phyloP scores from a whole-genome alignment of 2,888 invertebrate genomes.

The Pilophorus perplexus region DNA sequence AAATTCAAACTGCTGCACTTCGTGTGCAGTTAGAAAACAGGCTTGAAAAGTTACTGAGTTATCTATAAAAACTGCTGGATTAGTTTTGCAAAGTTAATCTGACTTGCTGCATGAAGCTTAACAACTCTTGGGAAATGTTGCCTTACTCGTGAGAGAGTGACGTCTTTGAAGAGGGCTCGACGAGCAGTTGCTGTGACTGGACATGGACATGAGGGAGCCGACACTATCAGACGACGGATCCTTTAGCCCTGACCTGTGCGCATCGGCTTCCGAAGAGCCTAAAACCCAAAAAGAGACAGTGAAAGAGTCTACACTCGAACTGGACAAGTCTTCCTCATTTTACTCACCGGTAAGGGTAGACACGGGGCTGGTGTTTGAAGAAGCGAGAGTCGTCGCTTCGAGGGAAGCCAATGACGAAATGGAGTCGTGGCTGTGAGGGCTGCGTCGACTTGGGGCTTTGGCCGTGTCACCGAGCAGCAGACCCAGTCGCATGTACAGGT shows the following conservation, averaged over 20 bases:
- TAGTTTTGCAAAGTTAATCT: too few relatives aligned
- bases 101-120: too few relatives aligned
- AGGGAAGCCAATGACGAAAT: slow-evolving; percentile 59
- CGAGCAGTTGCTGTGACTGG: slow-evolving; percentile 75
- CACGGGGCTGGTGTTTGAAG: slow-evolving; percentile 84
- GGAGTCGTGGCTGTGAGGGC: slow-evolving; percentile 52
- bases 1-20: too few relatives aligned
- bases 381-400: slow-evolving; percentile 66
- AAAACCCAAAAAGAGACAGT: not conserved
- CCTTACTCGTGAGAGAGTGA: slow-evolving; percentile 77
- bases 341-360: slow-evolving; percentile 75
- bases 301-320: too few relatives aligned
- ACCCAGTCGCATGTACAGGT: slow-evolving; percentile 78
- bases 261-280: slow-evolving; percentile 71
- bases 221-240: slow-evolving; percentile 68
- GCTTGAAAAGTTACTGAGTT: too few relatives aligned
- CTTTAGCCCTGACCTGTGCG: slow-evolving; percentile 53
- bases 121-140: too few relatives aligned
- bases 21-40: too few relatives aligned
- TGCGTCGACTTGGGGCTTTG: slow-evolving; percentile 52
- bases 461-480: slow-evolving; percentile 67
- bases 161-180: slow-evolving; percentile 75
- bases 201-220: slow-evolving; percentile 66
- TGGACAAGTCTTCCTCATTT: too few relatives aligned
- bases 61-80: too few relatives aligned